Evolutionary conservation across 2,113 vertebrate genomes (phyloP).

Genomic region (Tinamus guttatus): DNA sequence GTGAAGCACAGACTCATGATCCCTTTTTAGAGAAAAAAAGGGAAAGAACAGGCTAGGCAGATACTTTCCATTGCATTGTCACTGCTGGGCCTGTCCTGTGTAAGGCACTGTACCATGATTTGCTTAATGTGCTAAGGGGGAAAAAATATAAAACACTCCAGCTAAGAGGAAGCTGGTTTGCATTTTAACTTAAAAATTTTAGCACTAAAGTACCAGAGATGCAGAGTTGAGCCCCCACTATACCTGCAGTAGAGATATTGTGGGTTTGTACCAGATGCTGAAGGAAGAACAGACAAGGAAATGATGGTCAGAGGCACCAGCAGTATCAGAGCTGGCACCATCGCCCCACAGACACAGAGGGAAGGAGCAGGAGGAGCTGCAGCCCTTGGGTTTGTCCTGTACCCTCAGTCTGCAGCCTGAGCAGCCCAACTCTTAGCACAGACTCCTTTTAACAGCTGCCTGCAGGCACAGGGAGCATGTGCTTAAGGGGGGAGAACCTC

Average conservation of each 20-base stretch:
- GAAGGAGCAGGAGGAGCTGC: not conserved
- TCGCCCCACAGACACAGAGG: not conserved
- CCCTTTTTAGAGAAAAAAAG: not conserved
- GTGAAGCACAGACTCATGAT: fast-evolving
- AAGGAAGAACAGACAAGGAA: not conserved
- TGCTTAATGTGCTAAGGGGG: no score
- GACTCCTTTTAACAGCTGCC: not conserved
- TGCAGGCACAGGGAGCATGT: no score
- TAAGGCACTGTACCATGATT: not conserved
- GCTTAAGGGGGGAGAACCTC: not conserved
- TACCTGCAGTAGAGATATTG: not conserved
- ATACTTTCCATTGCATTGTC: fast-evolving
- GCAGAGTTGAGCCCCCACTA: fast-evolving
- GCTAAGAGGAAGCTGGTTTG: not conserved
- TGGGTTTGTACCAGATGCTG: not conserved
- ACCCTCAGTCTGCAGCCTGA: no score
- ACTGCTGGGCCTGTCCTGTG: fast-evolving
- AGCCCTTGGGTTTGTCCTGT: not conserved
- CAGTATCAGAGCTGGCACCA: no score
- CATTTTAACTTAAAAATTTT: not conserved
- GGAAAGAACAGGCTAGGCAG: not conserved
- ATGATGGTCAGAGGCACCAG: not conserved
- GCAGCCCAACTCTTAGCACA: not conserved
- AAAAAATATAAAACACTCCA: not conserved
- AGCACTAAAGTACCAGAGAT: not conserved